These are phyloP conservation scores for Frankliniella fusca DNA, from an alignment of 2,888 invertebrate genomes.

Conservation along the genomic window DNA sequence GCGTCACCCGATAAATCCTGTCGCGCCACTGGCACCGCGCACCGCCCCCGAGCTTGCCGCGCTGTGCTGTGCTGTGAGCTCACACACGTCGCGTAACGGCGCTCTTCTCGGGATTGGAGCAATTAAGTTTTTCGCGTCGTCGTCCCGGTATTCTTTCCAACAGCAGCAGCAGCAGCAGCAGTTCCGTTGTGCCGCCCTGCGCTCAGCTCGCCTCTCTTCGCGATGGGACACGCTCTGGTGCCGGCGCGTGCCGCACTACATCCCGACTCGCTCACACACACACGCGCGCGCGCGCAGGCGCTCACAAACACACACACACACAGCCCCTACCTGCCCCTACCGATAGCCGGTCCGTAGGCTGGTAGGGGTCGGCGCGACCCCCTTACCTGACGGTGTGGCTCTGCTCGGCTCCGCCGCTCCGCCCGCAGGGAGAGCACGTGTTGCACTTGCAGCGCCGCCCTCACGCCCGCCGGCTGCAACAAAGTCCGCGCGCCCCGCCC, in stretches of 20 bases:
- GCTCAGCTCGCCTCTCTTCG: not conserved
- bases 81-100: not conserved
- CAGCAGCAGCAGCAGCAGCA: too few species aligned
- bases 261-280: conserved; percentile 22
- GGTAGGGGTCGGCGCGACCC: too few species aligned
- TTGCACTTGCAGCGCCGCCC: too few species aligned
- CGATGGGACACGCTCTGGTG: not conserved
- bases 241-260: not conserved
- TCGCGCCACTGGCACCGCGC: too few species aligned
- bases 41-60: not conserved
- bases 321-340: not conserved
- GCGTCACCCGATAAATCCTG: too few species aligned
- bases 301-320: conserved; percentile 6
- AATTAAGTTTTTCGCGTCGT: conserved; percentile 18
- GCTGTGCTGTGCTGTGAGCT: not conserved
- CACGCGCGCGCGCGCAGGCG: too few species aligned
- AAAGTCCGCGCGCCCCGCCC: too few species aligned
- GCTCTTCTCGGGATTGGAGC: conserved; percentile 4
- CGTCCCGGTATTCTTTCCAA: not conserved
- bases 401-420: too few species aligned
- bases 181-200: not conserved
- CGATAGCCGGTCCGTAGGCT: not conserved
- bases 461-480: too few species aligned
- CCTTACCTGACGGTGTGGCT: too few species aligned
- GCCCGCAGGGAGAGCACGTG: too few species aligned